Base-by-base conservation (phyloP, 1,140 invertebrate genomes). In the Lordiphosa stackelbergi region DNA sequence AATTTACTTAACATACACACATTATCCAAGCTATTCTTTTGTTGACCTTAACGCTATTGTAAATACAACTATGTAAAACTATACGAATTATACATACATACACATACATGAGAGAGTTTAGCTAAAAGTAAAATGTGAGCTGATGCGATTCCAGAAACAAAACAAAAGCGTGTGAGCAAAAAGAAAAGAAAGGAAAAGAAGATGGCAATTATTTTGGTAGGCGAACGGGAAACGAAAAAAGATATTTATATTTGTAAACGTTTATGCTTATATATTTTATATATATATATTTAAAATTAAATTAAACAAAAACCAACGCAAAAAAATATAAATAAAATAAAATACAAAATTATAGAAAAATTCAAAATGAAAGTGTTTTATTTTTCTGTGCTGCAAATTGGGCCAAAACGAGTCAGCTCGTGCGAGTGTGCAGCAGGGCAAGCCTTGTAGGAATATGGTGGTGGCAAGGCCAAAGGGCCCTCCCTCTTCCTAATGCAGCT, bases 241-340 rank as follows among this genome's bases (percentile, higher is more conserved):
- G 75, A 79, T 79, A 79, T 79, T 79, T 79, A 79, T 79, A 79
- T 79, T 79, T 79, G 74, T 79, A 79, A 73, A 79, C 53, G 70
- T 79, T 79, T 79, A 79, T 79, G 75, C 70, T 79, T 79, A 79
- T 79, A 79, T 79, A 79, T 74, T 79, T 79, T 79, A 79, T 79
- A 78, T 78, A 78, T 57, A 72, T 38, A 65, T 53, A 58, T 59
- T 56, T 66, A 62, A 79, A 66, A 60, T 56, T 66, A 78, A 79
- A 63, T 55, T 35, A 66, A 69, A 65, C 36, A 60, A 42, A 58
- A 60, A 53, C 28, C 59, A 68, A 77, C 53, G 65, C 47, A 53
- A 37, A 42, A 54, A 66, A 61, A 68, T 53, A 68, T 9, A 69
- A 59, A 66, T 55, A 34, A 66, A 66, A 48, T 53, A 19, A 19